Evolutionary conservation across 2,797 vertebrate species (phyloP).

Genomic region (Sebastes hubbsi): DNA sequence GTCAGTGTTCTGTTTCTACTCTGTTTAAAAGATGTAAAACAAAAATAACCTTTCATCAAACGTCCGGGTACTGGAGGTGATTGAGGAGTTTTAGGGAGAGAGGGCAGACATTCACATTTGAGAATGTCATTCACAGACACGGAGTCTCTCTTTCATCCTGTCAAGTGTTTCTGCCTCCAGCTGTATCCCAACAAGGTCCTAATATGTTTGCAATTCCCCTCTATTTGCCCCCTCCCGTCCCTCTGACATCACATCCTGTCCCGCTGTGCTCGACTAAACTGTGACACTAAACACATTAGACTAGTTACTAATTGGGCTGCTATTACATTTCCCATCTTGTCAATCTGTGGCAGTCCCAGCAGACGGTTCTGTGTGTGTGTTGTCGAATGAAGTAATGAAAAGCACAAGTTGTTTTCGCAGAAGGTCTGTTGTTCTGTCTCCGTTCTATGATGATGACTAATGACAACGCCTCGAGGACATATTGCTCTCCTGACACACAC

Average conservation of each 20-base stretch:
- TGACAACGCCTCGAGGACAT: constrained; percentile 40
- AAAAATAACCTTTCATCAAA: constrained; percentile 19
- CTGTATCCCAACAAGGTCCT: constrained; percentile 38
- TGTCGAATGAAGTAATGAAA: constrained; percentile 64
- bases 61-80: not conserved
- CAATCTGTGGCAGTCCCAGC: constrained; percentile 22
- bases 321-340: constrained; percentile 60
- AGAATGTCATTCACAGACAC: constrained; percentile 25
- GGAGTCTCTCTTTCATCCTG: constrained; percentile 41
- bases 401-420: constrained; percentile 71
- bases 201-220: constrained; percentile 47
- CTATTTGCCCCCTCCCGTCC: not conserved
- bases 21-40: constrained; percentile 14
- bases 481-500: constrained; percentile 12
- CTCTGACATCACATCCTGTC: constrained; percentile 73
- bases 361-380: constrained; percentile 20
- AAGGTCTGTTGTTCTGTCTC: constrained; percentile 55
- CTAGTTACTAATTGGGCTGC: constrained; percentile 55
- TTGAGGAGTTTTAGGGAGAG: constrained; percentile 17
- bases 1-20: constrained; percentile 32
- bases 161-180: constrained; percentile 44
- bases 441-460: constrained; percentile 48
- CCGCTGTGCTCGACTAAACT: constrained; percentile 57
- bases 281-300: constrained; percentile 67
- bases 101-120: constrained; percentile 19